Conservation (phyloP, 2,113 vertebrate genomes). For the Cyanoderma ruficeps region DNA sequence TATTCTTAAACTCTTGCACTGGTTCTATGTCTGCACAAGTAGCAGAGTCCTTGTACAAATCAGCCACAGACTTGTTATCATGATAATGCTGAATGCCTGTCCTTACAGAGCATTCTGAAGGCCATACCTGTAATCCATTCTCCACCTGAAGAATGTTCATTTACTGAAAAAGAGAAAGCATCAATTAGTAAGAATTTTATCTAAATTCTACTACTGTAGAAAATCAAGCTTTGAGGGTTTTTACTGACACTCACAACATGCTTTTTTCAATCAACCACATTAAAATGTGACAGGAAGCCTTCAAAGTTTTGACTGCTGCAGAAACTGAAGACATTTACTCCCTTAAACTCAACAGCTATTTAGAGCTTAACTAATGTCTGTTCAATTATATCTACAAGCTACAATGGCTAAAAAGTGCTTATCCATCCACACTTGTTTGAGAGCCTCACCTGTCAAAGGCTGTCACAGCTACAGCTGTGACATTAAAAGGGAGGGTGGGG, state of each 20-base stretch:
- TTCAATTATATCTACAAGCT: background rate
- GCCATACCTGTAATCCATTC: constrained; percentile 22
- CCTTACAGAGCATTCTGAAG: background rate
- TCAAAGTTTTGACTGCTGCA: background rate
- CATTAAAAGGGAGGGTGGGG: background rate
- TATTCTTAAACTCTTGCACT: background rate
- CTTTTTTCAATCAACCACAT: background rate
- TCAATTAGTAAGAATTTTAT: background rate
- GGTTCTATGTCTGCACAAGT: background rate
- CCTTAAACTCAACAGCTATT: background rate
- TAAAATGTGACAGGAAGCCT: background rate
- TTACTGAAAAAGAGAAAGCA: constrained; percentile 44
- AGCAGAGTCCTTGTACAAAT: background rate
- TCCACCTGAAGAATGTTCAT: background rate
- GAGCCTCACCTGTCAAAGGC: background rate
- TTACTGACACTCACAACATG: background rate
- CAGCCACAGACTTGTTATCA: background rate
- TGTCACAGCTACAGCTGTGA: background rate
- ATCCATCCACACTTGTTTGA: background rate
- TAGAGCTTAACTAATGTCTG: background rate
- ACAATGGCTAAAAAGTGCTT: background rate
- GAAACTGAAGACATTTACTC: background rate
- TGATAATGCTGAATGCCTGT: background rate
- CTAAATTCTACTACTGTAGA: background rate
- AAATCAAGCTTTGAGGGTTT: background rate